Evolutionary conservation across 2,113 vertebrate genomes (phyloP).

Genomic region (Crotalus horridus): DNA sequence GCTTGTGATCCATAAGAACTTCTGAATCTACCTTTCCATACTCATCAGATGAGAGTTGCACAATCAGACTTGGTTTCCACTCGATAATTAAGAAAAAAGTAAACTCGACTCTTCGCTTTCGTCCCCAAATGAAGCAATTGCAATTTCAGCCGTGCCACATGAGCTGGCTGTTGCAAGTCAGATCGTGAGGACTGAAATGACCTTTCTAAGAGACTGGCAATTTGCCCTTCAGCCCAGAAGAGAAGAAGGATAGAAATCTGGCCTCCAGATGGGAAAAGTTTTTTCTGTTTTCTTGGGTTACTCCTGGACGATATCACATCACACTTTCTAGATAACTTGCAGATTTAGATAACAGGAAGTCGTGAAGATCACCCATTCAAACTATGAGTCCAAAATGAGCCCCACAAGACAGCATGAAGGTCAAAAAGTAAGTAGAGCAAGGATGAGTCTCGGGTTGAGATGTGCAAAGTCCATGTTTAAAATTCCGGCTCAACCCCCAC

Average conservation of each 20-base stretch:
- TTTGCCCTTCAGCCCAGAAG: not conserved
- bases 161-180: not conserved
- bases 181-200: not conserved
- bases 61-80: not conserved
- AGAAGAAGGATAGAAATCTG: not conserved
- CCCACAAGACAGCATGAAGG: too few species aligned
- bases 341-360: not conserved
- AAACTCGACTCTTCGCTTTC: not conserved
- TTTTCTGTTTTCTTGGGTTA: not conserved
- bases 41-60: not conserved
- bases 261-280: not conserved
- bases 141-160: slow-evolving; percentile 5
- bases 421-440: too few species aligned
- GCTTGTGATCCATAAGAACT: not conserved
- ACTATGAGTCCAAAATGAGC: too few species aligned
- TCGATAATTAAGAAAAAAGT: not conserved
- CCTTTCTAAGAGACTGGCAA: not conserved
- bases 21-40: not conserved
- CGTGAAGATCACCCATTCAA: too few species aligned
- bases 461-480: not conserved
- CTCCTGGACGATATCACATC: too few species aligned
- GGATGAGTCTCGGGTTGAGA: not conserved
- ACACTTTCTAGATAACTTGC: too few species aligned
- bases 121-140: not conserved
- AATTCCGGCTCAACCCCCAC: too few species aligned